These are phyloP conservation scores for Myodes glareolus DNA, from an alignment of 2,113 vertebrate species.

Conservation along the genomic window DNA sequence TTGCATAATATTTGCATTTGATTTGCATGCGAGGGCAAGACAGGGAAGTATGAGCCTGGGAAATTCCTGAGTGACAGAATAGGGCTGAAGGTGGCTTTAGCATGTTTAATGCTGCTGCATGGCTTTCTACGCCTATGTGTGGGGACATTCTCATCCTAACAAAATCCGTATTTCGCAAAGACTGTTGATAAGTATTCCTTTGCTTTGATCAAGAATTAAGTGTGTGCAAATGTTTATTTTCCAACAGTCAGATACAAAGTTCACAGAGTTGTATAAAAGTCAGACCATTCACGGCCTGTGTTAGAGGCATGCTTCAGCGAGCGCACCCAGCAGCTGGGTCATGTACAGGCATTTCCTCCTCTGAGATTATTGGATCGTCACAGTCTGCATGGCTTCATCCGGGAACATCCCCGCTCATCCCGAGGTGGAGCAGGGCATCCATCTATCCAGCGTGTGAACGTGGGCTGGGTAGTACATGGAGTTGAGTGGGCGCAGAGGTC, in stretches of 20 bases:
- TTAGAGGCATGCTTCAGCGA: neutral
- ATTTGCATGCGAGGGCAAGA: neutral
- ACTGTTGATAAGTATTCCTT: neutral
- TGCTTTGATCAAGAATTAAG: neutral
- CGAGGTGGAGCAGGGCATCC: conserved; percentile 87
- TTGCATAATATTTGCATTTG: neutral
- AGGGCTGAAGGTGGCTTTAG: neutral
- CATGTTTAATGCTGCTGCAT: neutral
- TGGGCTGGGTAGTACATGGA: neutral
- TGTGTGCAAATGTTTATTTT: neutral
- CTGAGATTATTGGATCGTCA: conserved; percentile 98
- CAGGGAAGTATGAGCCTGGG: neutral
- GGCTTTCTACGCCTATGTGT: neutral
- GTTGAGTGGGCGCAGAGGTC: too few species aligned
- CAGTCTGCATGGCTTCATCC: conserved; percentile 97
- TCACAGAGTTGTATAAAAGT: neutral
- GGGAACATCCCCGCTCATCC: conserved; percentile 97
- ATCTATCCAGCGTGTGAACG: neutral
- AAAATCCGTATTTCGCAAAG: neutral
- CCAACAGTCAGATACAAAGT: neutral
- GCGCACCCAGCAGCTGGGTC: neutral
- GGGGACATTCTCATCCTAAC: neutral
- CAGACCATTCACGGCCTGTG: rapidly evolving
- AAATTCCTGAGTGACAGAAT: neutral
- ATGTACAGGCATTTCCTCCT: conserved; percentile 96